phyloP scores from a whole-genome alignment of 1,140 invertebrate genomes.

The Dendroctonus ponderosae region DNA sequence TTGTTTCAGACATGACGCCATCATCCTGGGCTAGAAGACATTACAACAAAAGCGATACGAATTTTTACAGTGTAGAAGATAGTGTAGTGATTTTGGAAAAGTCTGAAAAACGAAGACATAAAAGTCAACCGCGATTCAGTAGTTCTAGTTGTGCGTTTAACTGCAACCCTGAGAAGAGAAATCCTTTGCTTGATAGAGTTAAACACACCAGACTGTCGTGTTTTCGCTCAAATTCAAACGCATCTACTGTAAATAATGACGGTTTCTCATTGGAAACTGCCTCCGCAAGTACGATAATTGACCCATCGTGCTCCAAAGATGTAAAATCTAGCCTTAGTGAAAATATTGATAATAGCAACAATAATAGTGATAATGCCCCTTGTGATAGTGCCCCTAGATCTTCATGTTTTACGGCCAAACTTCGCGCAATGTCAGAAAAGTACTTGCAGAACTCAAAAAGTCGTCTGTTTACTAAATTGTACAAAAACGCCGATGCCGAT shows the following conservation, averaged over 20 bases:
- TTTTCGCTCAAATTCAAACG: conserved; percentile 55
- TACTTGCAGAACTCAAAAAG: conserved; percentile 69
- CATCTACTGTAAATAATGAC: conserved; percentile 32
- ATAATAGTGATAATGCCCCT: conserved; percentile 22
- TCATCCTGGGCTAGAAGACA: conserved; percentile 63
- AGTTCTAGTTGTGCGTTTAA: conserved; percentile 31
- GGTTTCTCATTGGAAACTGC: conserved; percentile 15
- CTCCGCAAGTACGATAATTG: conserved; percentile 9
- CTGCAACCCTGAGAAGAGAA: conserved; percentile 59
- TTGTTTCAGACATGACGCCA: conserved; percentile 64
- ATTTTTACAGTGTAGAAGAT: conserved; percentile 65
- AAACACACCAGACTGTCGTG: conserved; percentile 70
- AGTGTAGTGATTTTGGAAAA: conserved; percentile 59
- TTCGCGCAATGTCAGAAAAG: conserved; percentile 69
- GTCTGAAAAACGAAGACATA: conserved; percentile 53
- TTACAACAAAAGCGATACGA: conserved; percentile 66
- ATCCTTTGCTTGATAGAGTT: conserved; percentile 67
- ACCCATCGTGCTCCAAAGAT: conserved; percentile 20
- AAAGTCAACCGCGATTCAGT: conserved; percentile 50
- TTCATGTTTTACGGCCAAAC: conserved; percentile 66
- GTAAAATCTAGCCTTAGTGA: conserved; percentile 7
- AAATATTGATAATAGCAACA: conserved; percentile 14
- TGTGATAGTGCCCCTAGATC: conserved; percentile 50
- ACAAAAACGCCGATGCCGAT: conserved; percentile 51
- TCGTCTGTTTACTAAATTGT: conserved; percentile 67